Evolutionary conservation across 2,888 invertebrate genomes (phyloP), one percentile per base, ranked within the genome.

Genomic region (Eupithecia dodoneata): DNA sequence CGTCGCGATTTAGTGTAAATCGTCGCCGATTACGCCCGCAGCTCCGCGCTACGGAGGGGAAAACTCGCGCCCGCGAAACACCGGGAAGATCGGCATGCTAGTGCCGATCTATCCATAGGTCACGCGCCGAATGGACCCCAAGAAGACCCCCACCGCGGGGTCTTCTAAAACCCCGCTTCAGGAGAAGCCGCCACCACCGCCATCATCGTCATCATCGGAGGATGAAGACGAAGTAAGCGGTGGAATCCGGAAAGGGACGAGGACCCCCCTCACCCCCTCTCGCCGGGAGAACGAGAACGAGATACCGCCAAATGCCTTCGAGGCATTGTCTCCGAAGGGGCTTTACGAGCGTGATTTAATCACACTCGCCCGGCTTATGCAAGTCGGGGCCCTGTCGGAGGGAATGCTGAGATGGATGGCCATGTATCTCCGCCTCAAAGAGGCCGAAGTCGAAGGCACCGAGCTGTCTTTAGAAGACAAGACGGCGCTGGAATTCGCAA

Each of bases 121-220:
- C 70, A 49, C 70, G 70, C 47, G 70, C 13, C 47, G 10, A 9
- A 55, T 71, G 55, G 55, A 55, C 30, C 71, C 71, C 42, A 44
- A 30, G 30, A 65, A 63, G n/a, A 47, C 45, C 2, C 72, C 63
- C n/a, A 65, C n/a, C 59, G 15, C 59, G n/a, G 42, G 71, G 72
- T 45, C 75, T 47, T 12, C 47, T 30, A 30, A 30, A 12, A 47
- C 1, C 3, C 1, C 2, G 47, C 9, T 2, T 2, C 7, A 3
- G 9, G 10, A 9, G 10, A 9, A 12, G 3, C 47, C 47, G 12
- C 30, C 30, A 1, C 12, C 47, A 9, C 9, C 47, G 3, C 10
- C 47, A 47, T 47, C 47, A 47, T 47, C 47, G 10, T 47, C 47
- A 3, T 47, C 47, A 47, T 47, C 47, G 47, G 47, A 47, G 1